Evolutionary conservation across 2,113 vertebrate genomes (phyloP).

Genomic region (Hyla sarda): DNA sequence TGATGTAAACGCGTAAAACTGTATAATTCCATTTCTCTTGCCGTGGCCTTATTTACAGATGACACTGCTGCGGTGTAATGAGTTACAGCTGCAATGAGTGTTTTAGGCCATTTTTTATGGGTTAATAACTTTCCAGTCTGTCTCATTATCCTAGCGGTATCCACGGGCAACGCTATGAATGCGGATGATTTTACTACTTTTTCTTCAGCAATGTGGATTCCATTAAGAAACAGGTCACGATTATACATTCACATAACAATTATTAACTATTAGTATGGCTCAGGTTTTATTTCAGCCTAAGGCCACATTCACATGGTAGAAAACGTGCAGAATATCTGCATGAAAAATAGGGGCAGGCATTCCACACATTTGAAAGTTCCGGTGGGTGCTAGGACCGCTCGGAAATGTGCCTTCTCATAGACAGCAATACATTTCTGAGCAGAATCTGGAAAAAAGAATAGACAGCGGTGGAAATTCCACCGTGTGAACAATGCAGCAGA

Average conservation of each 20-base stretch:
- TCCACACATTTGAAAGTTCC: no score
- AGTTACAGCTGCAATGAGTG: conserved; percentile 16
- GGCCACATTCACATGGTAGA: no score
- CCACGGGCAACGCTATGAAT: conserved; percentile 5
- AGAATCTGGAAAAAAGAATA: no score
- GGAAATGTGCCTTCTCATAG: no score
- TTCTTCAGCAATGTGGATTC: background rate
- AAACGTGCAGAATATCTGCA: no score
- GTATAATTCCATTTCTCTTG: background rate
- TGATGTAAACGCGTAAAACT: background rate
- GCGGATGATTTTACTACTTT: background rate
- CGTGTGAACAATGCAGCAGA: no score
- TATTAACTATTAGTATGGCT: background rate
- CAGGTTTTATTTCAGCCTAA: background rate
- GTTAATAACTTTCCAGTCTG: conserved; percentile 30
- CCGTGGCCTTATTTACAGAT: conserved; percentile 30
- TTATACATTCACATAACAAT: background rate
- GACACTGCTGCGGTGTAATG: conserved; percentile 24
- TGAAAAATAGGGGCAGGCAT: no score
- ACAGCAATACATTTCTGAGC: no score
- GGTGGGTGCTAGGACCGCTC: no score
- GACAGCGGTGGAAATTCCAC: no score
- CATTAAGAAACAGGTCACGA: background rate
- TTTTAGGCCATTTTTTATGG: conserved; percentile 11
- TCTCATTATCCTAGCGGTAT: conserved; percentile 13